phyloP scores from a whole-genome alignment of 2,113 vertebrate genomes.

The Melanerpes aurifrons region DNA sequence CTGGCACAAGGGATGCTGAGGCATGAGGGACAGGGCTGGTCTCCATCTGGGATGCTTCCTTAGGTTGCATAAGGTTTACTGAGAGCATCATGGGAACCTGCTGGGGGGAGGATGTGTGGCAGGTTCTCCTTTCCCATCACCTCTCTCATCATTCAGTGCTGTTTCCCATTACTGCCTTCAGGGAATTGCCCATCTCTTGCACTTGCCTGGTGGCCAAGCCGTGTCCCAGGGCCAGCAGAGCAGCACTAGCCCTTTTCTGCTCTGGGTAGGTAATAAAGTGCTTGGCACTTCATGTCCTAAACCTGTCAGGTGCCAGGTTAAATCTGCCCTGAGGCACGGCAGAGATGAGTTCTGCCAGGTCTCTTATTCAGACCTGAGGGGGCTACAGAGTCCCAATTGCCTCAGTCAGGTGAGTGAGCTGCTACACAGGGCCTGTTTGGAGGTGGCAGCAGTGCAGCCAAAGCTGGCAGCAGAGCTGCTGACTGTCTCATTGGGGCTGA shows the following conservation, averaged over 20 bases:
- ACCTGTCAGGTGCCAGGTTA: background rate
- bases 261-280: background rate
- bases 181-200: background rate
- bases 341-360: background rate
- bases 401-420: background rate
- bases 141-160: background rate
- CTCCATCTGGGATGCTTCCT: background rate
- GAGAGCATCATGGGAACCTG: background rate
- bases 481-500: background rate
- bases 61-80: background rate
- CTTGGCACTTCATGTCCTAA: background rate
- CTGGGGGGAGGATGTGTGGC: rapidly evolving
- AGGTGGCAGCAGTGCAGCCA: background rate
- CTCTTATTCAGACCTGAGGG: background rate
- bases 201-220: background rate
- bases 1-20: background rate
- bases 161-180: background rate
- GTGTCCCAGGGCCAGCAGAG: background rate
- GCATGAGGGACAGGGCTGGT: background rate
- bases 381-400: background rate
- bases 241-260: background rate
- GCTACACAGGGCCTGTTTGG: background rate
- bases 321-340: background rate
- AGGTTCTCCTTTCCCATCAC: background rate
- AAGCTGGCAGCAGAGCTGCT: background rate